Conservation (phyloP, 2,888 invertebrate species). For the Syrista parreyssii region DNA sequence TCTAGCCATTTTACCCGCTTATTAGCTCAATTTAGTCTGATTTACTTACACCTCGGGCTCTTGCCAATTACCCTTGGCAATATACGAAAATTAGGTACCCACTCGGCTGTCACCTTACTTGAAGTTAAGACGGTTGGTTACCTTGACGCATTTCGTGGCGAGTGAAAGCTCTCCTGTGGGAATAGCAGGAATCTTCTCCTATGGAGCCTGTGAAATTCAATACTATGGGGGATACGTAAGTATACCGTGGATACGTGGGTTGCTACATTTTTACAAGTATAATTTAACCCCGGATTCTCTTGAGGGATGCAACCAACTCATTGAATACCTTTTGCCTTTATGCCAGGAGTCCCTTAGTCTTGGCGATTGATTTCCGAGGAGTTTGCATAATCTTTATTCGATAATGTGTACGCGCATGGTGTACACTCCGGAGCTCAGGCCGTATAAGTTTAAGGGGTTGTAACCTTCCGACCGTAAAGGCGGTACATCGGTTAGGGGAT, state of each 20-base stretch:
- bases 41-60: background rate
- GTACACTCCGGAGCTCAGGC: slow-evolving; percentile 24
- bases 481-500: slow-evolving; percentile 17
- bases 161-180: background rate
- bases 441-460: slow-evolving; percentile 36
- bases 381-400: slow-evolving; percentile 51
- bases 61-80: background rate
- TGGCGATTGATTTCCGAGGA: slow-evolving; percentile 10
- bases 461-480: slow-evolving; percentile 14
- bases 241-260: background rate
- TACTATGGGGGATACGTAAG: background rate
- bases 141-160: background rate
- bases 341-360: background rate
- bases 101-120: background rate
- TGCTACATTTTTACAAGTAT: background rate
- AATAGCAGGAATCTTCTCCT: background rate
- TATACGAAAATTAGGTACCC: background rate
- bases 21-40: background rate
- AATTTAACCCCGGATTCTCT: background rate
- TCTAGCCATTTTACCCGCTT: background rate
- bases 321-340: background rate
- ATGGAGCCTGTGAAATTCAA: background rate
- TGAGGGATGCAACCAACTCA: background rate
- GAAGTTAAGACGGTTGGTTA: background rate
- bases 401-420: slow-evolving; percentile 46